Evolutionary conservation across 2,797 vertebrate genomes (phyloP), one percentile per base, ranked within the genome.

Genomic region (Enteromius treurensis): DNA sequence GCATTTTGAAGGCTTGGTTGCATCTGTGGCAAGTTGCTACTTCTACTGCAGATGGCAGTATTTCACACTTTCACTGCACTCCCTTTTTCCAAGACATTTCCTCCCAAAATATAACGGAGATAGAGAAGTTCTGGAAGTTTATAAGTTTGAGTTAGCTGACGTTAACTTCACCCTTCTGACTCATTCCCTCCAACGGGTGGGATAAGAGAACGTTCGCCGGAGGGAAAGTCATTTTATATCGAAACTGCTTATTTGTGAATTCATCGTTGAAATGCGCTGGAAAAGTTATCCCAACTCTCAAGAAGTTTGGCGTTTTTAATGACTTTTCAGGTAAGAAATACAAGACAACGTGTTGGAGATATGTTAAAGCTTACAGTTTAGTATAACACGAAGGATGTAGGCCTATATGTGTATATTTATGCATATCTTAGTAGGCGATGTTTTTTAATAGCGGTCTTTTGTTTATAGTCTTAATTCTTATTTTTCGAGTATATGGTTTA

Each of bases 141-240:
- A 65, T 17, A 55, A 58, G 19, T 60, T 71, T 49, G 81, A 85
- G 84, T 87, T 77, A 85, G 86, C 79, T 84, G 88, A 88, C 88
- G 71, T 71, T 71, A 76, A 84, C 80, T 85, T 87, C 62, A 62
- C 84, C 55, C 51, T 23, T 77, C 69, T 55, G 81, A 85, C 81
- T 84, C 81, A 80, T 64, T 65, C 79, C 32, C 55, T 77, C 78
- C 29, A 62, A 65, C 85, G 49, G 79, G 65, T 62, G 45, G 13
- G 23, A 82, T 79, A 80, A 74, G 15, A 47, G 34, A 62, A 80
- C 79, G 67, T 80, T 80, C 15, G 4, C 69, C 9, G 49, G 1
- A 10, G 53, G 10, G 70, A 19, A 51, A 34, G 3, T n/a, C 34
- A 47, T 34, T 47, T 77, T 19, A 37, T 11, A 9, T 42, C 34